A percentile compares a stretch with the other conserved stretches of the same genome.
Conservation (phyloP, 2,888 invertebrate genomes). For the Temnothorax rugatulus region DNA sequence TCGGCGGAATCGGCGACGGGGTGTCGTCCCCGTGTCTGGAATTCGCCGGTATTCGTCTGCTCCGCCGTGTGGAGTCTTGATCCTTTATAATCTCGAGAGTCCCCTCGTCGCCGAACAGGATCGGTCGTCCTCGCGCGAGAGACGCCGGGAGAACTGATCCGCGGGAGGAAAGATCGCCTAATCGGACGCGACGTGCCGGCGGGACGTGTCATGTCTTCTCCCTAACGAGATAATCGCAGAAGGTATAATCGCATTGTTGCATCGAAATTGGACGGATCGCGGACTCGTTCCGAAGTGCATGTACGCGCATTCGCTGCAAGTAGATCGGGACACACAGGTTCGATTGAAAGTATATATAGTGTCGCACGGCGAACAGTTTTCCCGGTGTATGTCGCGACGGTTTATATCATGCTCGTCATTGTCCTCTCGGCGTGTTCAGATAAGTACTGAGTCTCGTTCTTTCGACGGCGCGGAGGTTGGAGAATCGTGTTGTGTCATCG, state of each 20-base stretch:
- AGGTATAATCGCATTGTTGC: slow-evolving; percentile 5
- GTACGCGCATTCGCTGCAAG: neutral
- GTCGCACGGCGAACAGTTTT: slow-evolving; percentile 3
- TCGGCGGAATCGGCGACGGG: neutral
- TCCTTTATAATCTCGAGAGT: slow-evolving; percentile 9
- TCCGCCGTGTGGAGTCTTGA: neutral
- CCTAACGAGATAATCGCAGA: neutral
- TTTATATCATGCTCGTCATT: slow-evolving; percentile 49
- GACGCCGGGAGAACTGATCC: slow-evolving; percentile 26
- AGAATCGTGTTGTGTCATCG: slow-evolving; percentile 41
- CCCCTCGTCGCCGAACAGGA: slow-evolving; percentile 3
- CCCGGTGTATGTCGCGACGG: neutral
- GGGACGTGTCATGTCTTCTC: neutral
- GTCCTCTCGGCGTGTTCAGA: slow-evolving; percentile 4
- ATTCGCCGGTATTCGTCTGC: neutral
- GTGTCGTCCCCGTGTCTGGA: neutral
- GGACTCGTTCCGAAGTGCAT: neutral
- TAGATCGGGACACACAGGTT: neutral
- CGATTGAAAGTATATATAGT: slow-evolving; percentile 6
- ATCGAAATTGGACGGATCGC: neutral
- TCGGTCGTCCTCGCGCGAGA: slow-evolving; percentile 49
- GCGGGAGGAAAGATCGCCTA: slow-evolving; percentile 14
- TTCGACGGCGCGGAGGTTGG: neutral
- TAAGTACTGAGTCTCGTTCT: slow-evolving; percentile 18
- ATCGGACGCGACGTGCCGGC: slow-evolving; percentile 15